Evolutionary conservation across 2,888 invertebrate genomes (phyloP), one percentile per base, ranked within the genome.

Genomic region (Andrena chrysosceles): DNA sequence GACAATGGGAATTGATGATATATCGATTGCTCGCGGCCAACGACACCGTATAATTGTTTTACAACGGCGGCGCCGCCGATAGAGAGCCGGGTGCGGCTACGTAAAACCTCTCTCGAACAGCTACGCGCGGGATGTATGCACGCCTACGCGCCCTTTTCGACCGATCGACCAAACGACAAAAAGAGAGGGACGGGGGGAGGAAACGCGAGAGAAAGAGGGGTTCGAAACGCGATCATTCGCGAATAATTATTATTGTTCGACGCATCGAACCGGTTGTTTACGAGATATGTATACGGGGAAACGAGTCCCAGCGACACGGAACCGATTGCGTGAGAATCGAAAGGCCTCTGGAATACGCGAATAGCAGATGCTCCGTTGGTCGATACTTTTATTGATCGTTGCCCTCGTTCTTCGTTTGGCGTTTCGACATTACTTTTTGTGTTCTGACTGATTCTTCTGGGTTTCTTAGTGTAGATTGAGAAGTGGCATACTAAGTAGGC

Each of bases 1-100:
- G 93, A 93, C 93, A 93, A 93, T 93, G 92, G 42, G 92, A 93
- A 93, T 93, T 92, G 93, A 92, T 93, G 93, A 93, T 93, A 92
- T 93, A 93, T 93, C 91, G 92, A 93, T 92, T 91, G 90, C 42
- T 42, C 87, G 78, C 81, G 86, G 85, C 86, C 87, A 89, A 88
- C 92, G 91, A 92, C 91, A 91, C 90, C 93, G 92, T 93, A 93
- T 93, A 93, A 93, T 93, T 93, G 93, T 93, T 93, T 93, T 92
- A 93, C 93, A 93, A 91, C 92, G 90, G 87, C 87, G 87, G 69
- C 77, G 79, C 84, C 33, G 81, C 64, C 83, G 85, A 85, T 83
- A 82, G 87, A 81, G 85, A 82, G 81, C 74, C 20, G 59, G 16
- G 42, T 64, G 84, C 72, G 79, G 79, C 80, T 78, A 82, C 85